Base-by-base conservation (phyloP, 2,113 vertebrate genomes). In the Probosciger aterrimus region DNA sequence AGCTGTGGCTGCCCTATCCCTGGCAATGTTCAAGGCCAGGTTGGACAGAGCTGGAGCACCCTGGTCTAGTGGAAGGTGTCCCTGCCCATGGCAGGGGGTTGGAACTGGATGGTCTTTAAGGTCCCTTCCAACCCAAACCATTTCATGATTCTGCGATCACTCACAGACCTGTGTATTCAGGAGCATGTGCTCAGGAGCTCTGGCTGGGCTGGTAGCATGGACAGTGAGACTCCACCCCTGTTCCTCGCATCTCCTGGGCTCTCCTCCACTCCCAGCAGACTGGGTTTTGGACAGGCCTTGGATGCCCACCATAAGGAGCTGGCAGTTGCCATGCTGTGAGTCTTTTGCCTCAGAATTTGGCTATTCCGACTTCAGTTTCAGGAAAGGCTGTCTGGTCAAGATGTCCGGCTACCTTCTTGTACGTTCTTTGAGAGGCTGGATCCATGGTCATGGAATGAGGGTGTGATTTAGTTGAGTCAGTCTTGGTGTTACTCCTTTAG, bases 291-390 rank as follows among this genome's bases (percentile, higher is more conserved):
- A 3, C 39, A 25, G 19, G 2, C 18, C 31, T 68, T 2, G 1
- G 22, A 5, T 43, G 23, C 35, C 23, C 12, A 9, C 37, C 6
- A 0, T 22, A 18, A 53, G 50, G 62, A 64, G 19, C 19, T 2
- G 3, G 52, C 3, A 4, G 25, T 41, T 67, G 19, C 14, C 24
- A 22, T 1, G 0, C 4, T 7, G 0, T 1, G n/a, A 43, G 35
- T 12, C 18, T 30, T 27, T 11, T 63, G 13, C 18, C 31, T 63
- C 43, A 19, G 47, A 59, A n/a, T 4, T 53, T 28, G 57, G 5
- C 4, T 37, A 2, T 37, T 83, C 65, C 46, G 46, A 2, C 19
- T 53, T 20, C 9, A 19, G 0, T 23, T 22, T 22, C 16, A 30
- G 76, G 14, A 24, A 3, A 18, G 44, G 37, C 84, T 53, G 20